These are phyloP conservation scores for Chelon auratus DNA, from an alignment of 2,797 vertebrate genomes.

Conservation along the genomic window DNA sequence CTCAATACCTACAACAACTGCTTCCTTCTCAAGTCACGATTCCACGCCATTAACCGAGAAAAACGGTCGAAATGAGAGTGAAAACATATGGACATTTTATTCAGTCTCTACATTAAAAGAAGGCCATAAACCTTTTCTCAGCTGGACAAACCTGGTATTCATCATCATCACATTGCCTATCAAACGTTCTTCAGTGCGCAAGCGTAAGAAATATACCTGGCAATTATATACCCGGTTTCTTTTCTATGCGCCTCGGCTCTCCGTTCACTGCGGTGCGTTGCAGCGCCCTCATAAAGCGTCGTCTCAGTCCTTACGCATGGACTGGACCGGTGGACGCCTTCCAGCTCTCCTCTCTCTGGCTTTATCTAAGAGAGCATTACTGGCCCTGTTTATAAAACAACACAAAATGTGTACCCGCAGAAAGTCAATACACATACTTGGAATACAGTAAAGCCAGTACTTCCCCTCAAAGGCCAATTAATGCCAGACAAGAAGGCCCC, in stretches of 20 bases:
- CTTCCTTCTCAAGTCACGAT: constrained; percentile 16
- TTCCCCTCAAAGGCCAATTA: constrained; percentile 74
- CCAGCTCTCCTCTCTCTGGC: constrained; percentile 61
- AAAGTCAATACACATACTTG: constrained; percentile 61
- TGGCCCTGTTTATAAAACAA: constrained; percentile 70
- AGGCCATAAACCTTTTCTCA: constrained; percentile 30
- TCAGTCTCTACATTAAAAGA: constrained; percentile 25
- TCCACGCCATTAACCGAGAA: constrained; percentile 22
- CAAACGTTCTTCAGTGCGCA: constrained; percentile 20
- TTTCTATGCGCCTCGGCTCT: constrained; percentile 19
- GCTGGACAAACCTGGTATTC: constrained; percentile 30
- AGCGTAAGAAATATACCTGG: constrained; percentile 13
- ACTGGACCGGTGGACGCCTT: constrained; percentile 53
- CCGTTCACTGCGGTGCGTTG: constrained; percentile 3
- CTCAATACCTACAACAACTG: constrained; percentile 25
- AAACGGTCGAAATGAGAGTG: constrained; percentile 25
- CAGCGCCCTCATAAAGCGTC: constrained; percentile 47
- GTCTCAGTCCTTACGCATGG: constrained; percentile 55
- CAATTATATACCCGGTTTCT: constrained; percentile 36
- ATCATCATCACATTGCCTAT: constrained; percentile 34
- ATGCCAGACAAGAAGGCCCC: constrained; percentile 76
- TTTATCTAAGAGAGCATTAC: constrained; percentile 67
- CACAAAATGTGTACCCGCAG: constrained; percentile 65
- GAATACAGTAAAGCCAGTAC: constrained; percentile 66
- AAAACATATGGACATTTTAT: constrained; percentile 42